A percentile compares a stretch with the other conserved stretches of the same genome.
These are phyloP conservation scores for Hyposmocoma kahamanoa DNA, from an alignment of 1,140 invertebrate genomes.

Conservation along the genomic window DNA sequence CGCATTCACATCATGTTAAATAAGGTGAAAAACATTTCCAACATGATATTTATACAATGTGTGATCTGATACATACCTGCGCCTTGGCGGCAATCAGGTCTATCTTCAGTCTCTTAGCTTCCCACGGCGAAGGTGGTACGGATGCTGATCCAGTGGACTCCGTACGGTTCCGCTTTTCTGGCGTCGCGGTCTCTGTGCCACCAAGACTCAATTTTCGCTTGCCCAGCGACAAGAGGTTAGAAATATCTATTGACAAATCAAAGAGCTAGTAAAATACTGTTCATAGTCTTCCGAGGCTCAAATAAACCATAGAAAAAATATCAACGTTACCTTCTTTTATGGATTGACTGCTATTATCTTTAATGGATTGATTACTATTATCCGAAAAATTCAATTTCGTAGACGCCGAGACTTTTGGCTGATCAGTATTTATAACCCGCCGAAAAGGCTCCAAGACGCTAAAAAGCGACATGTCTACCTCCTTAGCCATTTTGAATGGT, in stretches of 20 bases:
- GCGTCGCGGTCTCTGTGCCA: conserved; percentile 26
- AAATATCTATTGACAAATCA: conserved; percentile 36
- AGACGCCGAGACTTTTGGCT: conserved; percentile 54
- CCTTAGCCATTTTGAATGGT: conserved; percentile 50
- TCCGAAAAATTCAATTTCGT: conserved; percentile 63
- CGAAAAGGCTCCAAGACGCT: conserved; percentile 65
- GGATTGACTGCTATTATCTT: conserved; percentile 65
- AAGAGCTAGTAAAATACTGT: too few species aligned
- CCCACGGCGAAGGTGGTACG: conserved; percentile 74
- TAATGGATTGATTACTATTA: conserved; percentile 59
- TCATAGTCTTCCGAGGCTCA: too few species aligned
- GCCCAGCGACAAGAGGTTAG: conserved; percentile 38
- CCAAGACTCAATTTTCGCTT: conserved; percentile 54
- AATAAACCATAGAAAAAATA: neutral
- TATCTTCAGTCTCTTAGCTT: conserved; percentile 74
- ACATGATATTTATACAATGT: too few species aligned
- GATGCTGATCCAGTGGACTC: conserved; percentile 28
- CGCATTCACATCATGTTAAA: too few species aligned
- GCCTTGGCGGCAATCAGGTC: conserved; percentile 78
- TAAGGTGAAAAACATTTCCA: too few species aligned
- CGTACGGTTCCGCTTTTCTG: conserved; percentile 42
- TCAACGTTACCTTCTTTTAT: conserved; percentile 55
- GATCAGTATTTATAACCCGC: conserved; percentile 60
- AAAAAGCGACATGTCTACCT: conserved; percentile 65
- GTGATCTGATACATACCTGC: too few species aligned